Evolutionary conservation across 1,140 invertebrate genomes (phyloP), one percentile per base, ranked within the genome.

Genomic region (Drosophila auraria): DNA sequence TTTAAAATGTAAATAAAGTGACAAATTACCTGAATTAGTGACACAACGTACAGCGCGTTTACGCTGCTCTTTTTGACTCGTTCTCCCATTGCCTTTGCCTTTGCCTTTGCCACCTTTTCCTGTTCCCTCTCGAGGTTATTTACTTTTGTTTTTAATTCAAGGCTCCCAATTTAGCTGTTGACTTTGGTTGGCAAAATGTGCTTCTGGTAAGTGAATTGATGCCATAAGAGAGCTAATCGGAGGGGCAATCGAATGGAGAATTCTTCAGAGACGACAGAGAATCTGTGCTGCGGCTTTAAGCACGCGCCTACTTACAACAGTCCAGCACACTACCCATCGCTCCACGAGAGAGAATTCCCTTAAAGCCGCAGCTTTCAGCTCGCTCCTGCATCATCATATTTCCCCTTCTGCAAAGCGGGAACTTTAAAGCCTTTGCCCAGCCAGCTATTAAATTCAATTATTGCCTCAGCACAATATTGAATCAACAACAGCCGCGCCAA

Each of bases 1-100:
- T 87, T 87, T 89, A 77, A 87, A 87, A 87, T 87, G 84, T 89
- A 87, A 87, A 90, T 87, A 87, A 87, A 84, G 84, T 87, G 84
- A 87, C 84, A 87, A 87, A 87, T 87, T 87, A 87, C 84, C 84
- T 89, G 84, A 87, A 87, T 87, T 87, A 87, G 84, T 84, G 84
- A 81, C 84, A 87, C 69, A 72, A 73, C 83, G 69, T 83, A 86
- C 78, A 78, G 45, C 82, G 82, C 68, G 68, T 71, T 83, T 65
- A 65, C 59, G 59, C 68, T 71, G 70, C 57, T 80, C 77, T 47
- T 80, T 76, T 81, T 45, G 50, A 58, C 40, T 44, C 42, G 30
- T 50, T 54, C 40, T 60, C 11, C 33, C 49, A 56, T 23, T 56
- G 17, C 33, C 54, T 11, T 61, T 56, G 14, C 33, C 49, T 25